These are phyloP conservation scores for Euwallacea fornicatus DNA, from an alignment of 1,140 invertebrate genomes.

Conservation along the genomic window DNA sequence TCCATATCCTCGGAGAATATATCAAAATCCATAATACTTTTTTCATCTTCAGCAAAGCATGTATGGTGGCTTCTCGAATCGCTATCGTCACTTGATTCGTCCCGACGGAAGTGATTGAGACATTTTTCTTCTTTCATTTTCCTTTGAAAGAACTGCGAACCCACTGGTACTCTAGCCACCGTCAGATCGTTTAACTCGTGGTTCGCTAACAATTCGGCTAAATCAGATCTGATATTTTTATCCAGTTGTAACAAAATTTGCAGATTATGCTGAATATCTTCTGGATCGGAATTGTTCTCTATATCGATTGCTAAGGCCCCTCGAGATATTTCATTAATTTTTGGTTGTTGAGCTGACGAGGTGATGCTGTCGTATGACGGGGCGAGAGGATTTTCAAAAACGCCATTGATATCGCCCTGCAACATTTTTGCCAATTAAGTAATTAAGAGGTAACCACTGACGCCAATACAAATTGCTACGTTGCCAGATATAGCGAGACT, in stretches of 20 bases:
- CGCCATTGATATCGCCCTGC: no score
- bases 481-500: no score
- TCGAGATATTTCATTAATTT: no score
- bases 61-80: slow-evolving; percentile 3
- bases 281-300: slow-evolving; percentile 18
- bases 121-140: slow-evolving; percentile 23
- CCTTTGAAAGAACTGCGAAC: slow-evolving; percentile 12
- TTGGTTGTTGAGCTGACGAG: no score
- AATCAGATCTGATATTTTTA: slow-evolving; percentile 43
- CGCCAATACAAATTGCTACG: no score
- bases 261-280: slow-evolving; percentile 37
- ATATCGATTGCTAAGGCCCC: no score
- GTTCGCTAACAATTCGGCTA: slow-evolving; percentile 41
- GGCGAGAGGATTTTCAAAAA: no score
- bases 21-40: slow-evolving; percentile 29
- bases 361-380: no score
- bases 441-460: no score
- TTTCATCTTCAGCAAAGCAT: slow-evolving; percentile 28
- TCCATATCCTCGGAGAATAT: slow-evolving; percentile 24
- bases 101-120: slow-evolving; percentile 7
- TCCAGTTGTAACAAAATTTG: slow-evolving; percentile 41
- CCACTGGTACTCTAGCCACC: slow-evolving; percentile 15
- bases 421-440: no score
- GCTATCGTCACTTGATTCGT: slow-evolving; percentile 20
- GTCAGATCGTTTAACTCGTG: slow-evolving; percentile 29